Evolutionary conservation across 92 coral and sea anemone genomes (phyloP).

Genomic region (Palythoa grandis): DNA sequence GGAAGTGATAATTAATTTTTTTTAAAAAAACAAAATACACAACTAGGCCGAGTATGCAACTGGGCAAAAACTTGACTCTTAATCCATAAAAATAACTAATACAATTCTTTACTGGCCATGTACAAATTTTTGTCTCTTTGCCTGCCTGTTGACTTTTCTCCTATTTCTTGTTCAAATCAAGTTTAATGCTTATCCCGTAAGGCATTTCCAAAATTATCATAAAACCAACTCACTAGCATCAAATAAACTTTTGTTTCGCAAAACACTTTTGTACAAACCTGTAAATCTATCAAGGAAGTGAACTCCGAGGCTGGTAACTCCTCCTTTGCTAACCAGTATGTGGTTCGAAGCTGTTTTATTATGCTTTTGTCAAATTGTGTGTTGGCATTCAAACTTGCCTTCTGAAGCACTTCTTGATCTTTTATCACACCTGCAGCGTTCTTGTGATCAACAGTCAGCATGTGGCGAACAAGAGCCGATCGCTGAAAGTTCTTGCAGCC

Average conservation of each 20-base stretch:
- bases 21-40: conserved; percentile 1
- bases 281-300: no score
- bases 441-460: conserved; percentile 6
- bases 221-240: no score
- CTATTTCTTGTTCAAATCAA: no score
- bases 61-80: background rate
- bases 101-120: background rate
- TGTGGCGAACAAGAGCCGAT: background rate
- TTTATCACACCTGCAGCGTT: background rate
- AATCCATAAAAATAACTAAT: no score
- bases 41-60: background rate
- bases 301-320: no score
- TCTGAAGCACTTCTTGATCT: background rate
- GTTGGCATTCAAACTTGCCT: no score
- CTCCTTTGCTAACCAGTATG: no score
- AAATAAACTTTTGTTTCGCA: no score
- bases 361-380: background rate
- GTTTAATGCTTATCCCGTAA: background rate
- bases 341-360: no score
- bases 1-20: background rate
- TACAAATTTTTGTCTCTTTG: background rate
- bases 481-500: conserved; percentile 14
- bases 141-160: background rate
- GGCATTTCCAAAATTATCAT: background rate
- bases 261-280: no score